Evolutionary conservation across 2,797 vertebrate genomes (phyloP), one percentile per base, ranked within the genome.

Genomic region (Thalassophryne amazonica): DNA sequence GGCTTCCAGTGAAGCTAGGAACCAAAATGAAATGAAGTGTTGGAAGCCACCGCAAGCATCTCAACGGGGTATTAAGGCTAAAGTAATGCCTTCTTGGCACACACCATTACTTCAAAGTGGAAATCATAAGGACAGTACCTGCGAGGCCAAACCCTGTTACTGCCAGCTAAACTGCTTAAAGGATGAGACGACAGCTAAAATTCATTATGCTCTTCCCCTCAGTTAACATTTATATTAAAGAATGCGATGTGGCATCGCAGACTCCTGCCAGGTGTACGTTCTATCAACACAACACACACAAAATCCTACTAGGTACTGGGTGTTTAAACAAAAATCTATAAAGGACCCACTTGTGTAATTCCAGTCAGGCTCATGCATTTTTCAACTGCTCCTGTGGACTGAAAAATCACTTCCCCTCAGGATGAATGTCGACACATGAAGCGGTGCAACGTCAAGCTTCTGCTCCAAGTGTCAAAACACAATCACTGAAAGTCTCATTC

Each of bases 61-160:
- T 14, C 81, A 86, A 83, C 60, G 64, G 77, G 69, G 61, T 65
- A 60, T 62, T 60, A 56, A 52, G 56, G 47, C 58, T 76, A 66
- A 78, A 61, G 63, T 72, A 84, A 86, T 83, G 77, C 73, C 81
- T 78, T 85, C 42, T 59, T 81, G 68, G 36, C 75, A 83, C 77
- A 74, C 41, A 5, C 70, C 77, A 81, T 85, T 81, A 81, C 66
- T 79, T 80, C 69, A 73, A 83, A 70, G 47, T 73, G 60, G 63
- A 80, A 77, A 76, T 69, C 53, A 62, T 39, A 60, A 51, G 52
- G 45, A 71, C 34, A 42, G 50, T 57, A 76, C 71, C 71, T 79
- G 75, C 33, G 31, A 77, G 52, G 39, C 78, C 62, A 32, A 37
- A 21, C 34, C 41, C 46, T 46, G 42, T 46, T 43, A 21, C 34